phyloP scores from a whole-genome alignment of 2,888 invertebrate genomes.

The Megastigmus dorsalis region DNA sequence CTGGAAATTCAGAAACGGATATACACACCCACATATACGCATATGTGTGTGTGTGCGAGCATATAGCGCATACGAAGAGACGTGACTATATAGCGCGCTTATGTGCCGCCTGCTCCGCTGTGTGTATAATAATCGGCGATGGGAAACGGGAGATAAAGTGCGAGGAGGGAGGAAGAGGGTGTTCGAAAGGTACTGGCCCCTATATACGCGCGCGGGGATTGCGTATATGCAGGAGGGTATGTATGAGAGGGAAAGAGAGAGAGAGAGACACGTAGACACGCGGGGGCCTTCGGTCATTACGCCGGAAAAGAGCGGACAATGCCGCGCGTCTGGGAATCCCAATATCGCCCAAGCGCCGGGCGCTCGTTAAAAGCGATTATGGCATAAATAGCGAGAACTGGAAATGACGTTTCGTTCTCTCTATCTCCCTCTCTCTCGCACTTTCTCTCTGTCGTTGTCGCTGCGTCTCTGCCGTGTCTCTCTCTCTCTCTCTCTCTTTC shows the following conservation, averaged over 20 bases:
- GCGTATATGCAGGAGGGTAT: no score
- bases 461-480: no score
- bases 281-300: no score
- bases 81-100: no score
- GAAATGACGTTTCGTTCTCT: slow-evolving; percentile 29
- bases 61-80: no score
- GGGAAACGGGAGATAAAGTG: not conserved
- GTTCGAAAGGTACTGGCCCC: slow-evolving; percentile 29
- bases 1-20: slow-evolving; percentile 56
- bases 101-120: not conserved
- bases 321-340: slow-evolving; percentile 60
- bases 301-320: not conserved
- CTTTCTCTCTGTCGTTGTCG: no score
- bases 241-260: no score
- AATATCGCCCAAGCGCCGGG: slow-evolving; percentile 58
- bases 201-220: slow-evolving; percentile 30
- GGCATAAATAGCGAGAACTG: slow-evolving; percentile 23
- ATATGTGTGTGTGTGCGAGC: not conserved
- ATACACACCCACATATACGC: not conserved
- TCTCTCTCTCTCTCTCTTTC: no score
- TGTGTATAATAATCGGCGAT: slow-evolving; percentile 11
- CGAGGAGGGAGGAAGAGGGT: not conserved
- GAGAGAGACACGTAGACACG: no score
- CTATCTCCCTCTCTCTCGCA: no score
- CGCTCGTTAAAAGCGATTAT: slow-evolving; percentile 63